Evolutionary conservation across 2,113 vertebrate species (phyloP), one percentile per base, ranked within the genome.

Genomic region (Morone chrysops): DNA sequence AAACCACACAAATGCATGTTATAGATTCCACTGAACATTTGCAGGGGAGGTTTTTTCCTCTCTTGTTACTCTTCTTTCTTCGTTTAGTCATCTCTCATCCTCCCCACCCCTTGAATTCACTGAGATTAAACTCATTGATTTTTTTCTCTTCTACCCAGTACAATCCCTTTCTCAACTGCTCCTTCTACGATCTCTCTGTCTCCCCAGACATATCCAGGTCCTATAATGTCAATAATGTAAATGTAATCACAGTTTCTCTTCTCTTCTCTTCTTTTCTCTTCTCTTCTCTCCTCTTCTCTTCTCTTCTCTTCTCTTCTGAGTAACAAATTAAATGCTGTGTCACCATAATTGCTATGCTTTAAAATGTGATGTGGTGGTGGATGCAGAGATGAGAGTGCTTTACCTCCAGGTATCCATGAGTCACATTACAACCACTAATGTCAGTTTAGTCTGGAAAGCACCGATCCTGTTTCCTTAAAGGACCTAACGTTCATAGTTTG

Each of bases 191-290:
- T 83, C 79, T 47, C 74, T 77, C 81, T 6, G 68, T 81, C 84
- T 77, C 79, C 81, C 75, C 50, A 62, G 83, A 91, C 84, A 56
- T 48, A 60, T 70, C 61, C 70, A 63, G 69, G 51, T 82, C 78
- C 83, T 61, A 48, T 78, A 68, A 73, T 74, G 84, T 93, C 92
- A 92, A 91, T 93, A 92, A 94, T 90, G 91, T 84, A 87, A 92
- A 94, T 93, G 88, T 87, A 90, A 93, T 91, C 82, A 73, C 83
- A 82, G 70, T 51, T 85, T 75, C 40, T 74, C 56, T 31, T 38
- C 80, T 25, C 77, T 50, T 74, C 47, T 68, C 38, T 62, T 50
- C 38, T 74, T 50, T 38, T 36, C 78, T 38, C 56, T 31, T 38
- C 80, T 25, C 77, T 50, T 74, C 47, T 68, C 38, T 62, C 45